Conservation (phyloP, 2,888 invertebrate genomes). For the Volucella inflata region DNA sequence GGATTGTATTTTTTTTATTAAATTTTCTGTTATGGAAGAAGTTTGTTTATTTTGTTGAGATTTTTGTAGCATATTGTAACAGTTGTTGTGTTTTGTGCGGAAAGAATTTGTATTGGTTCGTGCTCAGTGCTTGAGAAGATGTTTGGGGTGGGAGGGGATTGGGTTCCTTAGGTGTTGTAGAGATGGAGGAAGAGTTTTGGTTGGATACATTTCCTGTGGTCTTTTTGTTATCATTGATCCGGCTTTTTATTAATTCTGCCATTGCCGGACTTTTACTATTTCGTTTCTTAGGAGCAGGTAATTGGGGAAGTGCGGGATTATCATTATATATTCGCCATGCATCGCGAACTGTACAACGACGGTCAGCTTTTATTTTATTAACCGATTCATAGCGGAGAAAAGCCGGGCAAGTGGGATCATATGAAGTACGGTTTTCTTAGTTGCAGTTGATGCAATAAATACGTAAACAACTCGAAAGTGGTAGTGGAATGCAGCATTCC, state of each 20-base stretch:
- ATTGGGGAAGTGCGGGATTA: slow-evolving; percentile 16
- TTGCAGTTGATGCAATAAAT: slow-evolving; percentile 42
- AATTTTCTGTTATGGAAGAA: no score
- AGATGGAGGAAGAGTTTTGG: not conserved
- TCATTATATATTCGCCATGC: slow-evolving; percentile 33
- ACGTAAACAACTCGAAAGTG: slow-evolving; percentile 9
- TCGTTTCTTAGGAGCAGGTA: slow-evolving; percentile 5
- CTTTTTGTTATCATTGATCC: not conserved
- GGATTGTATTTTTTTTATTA: no score
- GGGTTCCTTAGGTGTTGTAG: no score
- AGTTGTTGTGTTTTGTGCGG: no score
- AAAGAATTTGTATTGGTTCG: no score
- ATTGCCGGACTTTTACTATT: not conserved
- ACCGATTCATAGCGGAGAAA: slow-evolving; percentile 36
- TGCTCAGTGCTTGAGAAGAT: no score
- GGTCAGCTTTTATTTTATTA: slow-evolving; percentile 31
- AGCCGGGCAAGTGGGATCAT: slow-evolving; percentile 11
- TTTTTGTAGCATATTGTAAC: no score
- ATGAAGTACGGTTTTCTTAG: slow-evolving; percentile 22
- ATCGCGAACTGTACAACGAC: no score
- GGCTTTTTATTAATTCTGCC: slow-evolving; percentile 26
- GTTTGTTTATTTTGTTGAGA: no score
- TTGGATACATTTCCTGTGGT: not conserved
- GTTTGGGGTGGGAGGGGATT: not conserved
- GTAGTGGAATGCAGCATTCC: slow-evolving; percentile 30